phyloP scores from a whole-genome alignment of 64 coral and sea anemone species.

The Hydrozoanthus tunicans region DNA sequence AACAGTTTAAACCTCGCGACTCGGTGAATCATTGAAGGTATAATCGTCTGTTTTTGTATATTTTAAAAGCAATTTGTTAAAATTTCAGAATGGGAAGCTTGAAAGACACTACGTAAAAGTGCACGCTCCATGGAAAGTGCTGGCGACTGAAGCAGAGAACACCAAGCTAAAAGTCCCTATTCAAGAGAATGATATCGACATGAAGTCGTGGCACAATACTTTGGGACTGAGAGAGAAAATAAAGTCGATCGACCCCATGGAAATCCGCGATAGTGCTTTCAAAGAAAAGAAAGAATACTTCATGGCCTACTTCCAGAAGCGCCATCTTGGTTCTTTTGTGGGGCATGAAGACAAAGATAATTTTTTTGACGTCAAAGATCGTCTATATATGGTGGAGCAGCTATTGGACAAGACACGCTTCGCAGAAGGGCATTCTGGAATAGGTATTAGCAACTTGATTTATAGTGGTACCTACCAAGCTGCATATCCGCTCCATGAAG shows the following conservation, averaged over 20 bases:
- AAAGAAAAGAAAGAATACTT: constrained; percentile 72
- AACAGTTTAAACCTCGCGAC: too few relatives aligned
- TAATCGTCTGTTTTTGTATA: background rate
- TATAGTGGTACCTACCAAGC: constrained; percentile 69
- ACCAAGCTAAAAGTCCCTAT: constrained; percentile 81
- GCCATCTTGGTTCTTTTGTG: constrained; percentile 61
- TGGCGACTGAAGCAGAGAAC: constrained; percentile 76
- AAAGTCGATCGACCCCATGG: constrained; percentile 61
- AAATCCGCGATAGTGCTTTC: constrained; percentile 62
- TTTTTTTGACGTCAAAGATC: constrained; percentile 82
- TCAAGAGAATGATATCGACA: constrained; percentile 77
- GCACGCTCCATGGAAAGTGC: constrained; percentile 82
- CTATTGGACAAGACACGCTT: constrained; percentile 75
- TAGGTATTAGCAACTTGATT: constrained; percentile 79
- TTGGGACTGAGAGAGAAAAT: constrained; percentile 6
- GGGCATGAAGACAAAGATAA: constrained; percentile 56
- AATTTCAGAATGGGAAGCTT: constrained; percentile 58
- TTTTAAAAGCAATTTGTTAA: background rate
- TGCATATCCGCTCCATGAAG: constrained; percentile 91
- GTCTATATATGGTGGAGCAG: constrained; percentile 73
- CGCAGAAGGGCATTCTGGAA: constrained; percentile 73
- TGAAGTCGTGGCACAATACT: constrained; percentile 61
- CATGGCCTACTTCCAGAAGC: constrained; percentile 80
- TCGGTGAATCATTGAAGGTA: background rate
- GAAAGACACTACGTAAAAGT: constrained; percentile 82